phyloP scores from a whole-genome alignment of 2,113 vertebrate species.

The Solea senegalensis region DNA sequence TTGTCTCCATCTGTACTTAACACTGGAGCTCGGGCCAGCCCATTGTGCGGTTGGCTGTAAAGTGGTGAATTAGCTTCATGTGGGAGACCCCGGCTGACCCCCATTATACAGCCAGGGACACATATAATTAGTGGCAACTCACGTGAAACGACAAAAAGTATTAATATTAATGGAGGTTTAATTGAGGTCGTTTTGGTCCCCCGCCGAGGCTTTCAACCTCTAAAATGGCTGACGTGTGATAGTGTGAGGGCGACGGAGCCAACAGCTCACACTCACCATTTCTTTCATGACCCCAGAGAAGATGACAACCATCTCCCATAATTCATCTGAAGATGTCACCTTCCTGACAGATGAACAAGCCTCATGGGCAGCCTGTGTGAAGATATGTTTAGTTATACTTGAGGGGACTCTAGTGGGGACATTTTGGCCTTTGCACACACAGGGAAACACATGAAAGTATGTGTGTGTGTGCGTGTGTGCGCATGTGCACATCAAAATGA shows the following conservation, averaged over 20 bases:
- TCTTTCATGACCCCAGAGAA: slow-evolving; percentile 68
- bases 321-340: slow-evolving; percentile 77
- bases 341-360: slow-evolving; percentile 72
- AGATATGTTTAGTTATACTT: slow-evolving; percentile 22
- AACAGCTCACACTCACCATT: slow-evolving; percentile 51
- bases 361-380: slow-evolving; percentile 45
- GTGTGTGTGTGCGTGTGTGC: slow-evolving; percentile 9
- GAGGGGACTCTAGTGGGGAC: slow-evolving; percentile 10
- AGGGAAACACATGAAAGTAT: not conserved
- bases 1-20: slow-evolving; percentile 42
- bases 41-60: slow-evolving; percentile 47
- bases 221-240: slow-evolving; percentile 76
- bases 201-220: slow-evolving; percentile 75
- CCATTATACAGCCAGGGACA: slow-evolving; percentile 76
- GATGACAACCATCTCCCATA: slow-evolving; percentile 76
- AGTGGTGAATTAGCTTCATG: slow-evolving; percentile 70
- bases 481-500: slow-evolving; percentile 60
- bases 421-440: slow-evolving; percentile 8
- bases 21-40: slow-evolving; percentile 18
- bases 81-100: slow-evolving; percentile 66
- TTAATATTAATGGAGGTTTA: slow-evolving; percentile 82
- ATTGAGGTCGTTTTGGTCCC: slow-evolving; percentile 78
- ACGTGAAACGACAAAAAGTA: slow-evolving; percentile 79
- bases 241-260: slow-evolving; percentile 56
- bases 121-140: slow-evolving; percentile 79